These are phyloP conservation scores for Papilio polytes DNA, from an alignment of 1,140 invertebrate genomes.

Conservation along the genomic window DNA sequence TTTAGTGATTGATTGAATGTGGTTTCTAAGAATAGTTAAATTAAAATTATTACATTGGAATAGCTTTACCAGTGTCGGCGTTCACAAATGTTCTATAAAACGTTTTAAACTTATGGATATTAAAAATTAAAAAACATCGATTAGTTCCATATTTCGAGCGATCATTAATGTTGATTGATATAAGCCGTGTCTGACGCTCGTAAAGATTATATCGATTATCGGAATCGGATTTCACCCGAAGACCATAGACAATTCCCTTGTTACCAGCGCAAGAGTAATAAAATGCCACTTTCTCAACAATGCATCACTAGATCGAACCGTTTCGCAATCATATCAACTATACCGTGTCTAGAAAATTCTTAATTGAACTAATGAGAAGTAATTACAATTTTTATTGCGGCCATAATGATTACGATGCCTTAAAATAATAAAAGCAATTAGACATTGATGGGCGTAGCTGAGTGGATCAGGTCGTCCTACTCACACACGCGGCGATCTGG, in stretches of 20 bases:
- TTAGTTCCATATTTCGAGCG: conserved; percentile 77
- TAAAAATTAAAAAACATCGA: conserved; percentile 73
- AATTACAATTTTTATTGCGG: conserved; percentile 84
- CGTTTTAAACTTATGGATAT: conserved; percentile 67
- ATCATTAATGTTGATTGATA: conserved; percentile 80
- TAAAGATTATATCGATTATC: conserved; percentile 71
- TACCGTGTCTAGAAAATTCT: conserved; percentile 82
- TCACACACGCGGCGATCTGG: conserved; percentile 49
- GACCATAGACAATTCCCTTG: conserved; percentile 60
- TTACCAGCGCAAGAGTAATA: conserved; percentile 60
- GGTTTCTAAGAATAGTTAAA: background rate
- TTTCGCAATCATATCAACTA: conserved; percentile 78
- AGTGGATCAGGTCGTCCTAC: conserved; percentile 61
- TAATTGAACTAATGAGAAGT: conserved; percentile 84
- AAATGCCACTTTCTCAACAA: conserved; percentile 69
- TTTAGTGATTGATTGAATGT: conserved; percentile 2
- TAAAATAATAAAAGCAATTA: conserved; percentile 85
- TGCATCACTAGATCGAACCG: conserved; percentile 57
- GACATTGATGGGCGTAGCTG: conserved; percentile 80
- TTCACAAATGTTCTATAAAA: conserved; percentile 32
- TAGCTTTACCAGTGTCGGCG: background rate
- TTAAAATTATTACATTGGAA: conserved; percentile 8
- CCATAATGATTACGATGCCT: conserved; percentile 83
- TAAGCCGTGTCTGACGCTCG: conserved; percentile 72
- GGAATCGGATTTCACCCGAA: conserved; percentile 62